Evolutionary conservation across 2,888 invertebrate species (phyloP).

Genomic region (Eulithis prunata): DNA sequence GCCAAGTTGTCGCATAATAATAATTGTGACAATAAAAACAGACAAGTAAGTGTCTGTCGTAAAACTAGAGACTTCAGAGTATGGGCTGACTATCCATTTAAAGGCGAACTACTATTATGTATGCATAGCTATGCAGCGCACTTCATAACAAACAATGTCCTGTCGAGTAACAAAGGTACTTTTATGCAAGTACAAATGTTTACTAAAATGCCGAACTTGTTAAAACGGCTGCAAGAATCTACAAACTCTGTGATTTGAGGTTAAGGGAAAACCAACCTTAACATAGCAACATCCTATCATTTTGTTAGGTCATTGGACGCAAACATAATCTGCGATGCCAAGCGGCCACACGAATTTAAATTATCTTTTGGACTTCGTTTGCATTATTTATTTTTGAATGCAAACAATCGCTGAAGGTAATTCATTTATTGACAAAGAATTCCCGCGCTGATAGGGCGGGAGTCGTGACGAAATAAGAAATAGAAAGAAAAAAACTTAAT

Average conservation of each 20-base stretch:
- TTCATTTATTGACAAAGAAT: constrained; percentile 54
- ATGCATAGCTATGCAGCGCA: constrained; percentile 60
- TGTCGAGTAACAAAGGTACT: constrained; percentile 19
- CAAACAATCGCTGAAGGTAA: constrained; percentile 38
- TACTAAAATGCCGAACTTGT: background rate
- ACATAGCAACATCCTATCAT: constrained; percentile 64
- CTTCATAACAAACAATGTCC: constrained; percentile 35
- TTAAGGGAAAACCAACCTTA: no score
- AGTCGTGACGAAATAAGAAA: constrained; percentile 76
- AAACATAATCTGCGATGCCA: constrained; percentile 62
- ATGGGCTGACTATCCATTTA: constrained; percentile 67
- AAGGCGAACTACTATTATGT: constrained; percentile 69
- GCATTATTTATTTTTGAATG: constrained; percentile 25
- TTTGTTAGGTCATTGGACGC: constrained; percentile 67
- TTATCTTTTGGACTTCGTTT: constrained; percentile 45
- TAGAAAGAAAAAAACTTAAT: constrained; percentile 75
- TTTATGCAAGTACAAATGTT: background rate
- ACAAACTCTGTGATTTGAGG: no score
- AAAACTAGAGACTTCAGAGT: constrained; percentile 71
- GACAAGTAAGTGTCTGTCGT: constrained; percentile 77
- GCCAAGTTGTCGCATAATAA: constrained; percentile 60
- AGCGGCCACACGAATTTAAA: constrained; percentile 67
- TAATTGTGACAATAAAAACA: constrained; percentile 73
- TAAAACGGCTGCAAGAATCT: no score
- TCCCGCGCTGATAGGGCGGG: constrained; percentile 71